Evolutionary conservation across 2,797 vertebrate genomes (phyloP).

Genomic region (Sebastes melanostomus): DNA sequence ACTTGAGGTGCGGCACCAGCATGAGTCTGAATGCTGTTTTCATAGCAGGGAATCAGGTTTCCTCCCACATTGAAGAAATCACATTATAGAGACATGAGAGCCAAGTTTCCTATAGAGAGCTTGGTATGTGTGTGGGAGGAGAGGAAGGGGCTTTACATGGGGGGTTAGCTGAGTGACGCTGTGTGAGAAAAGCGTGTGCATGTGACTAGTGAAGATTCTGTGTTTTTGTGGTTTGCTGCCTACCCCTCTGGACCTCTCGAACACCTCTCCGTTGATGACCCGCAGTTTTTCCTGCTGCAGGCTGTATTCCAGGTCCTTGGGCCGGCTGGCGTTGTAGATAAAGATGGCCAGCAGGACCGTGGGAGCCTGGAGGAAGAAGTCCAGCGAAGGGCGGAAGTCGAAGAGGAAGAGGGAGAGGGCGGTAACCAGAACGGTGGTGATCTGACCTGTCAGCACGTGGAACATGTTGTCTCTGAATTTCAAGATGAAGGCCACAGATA

Average conservation of each 20-base stretch:
- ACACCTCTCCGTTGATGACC: slow-evolving; percentile 86
- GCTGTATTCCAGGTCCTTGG: slow-evolving; percentile 78
- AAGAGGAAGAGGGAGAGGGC: slow-evolving; percentile 90
- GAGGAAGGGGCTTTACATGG: background rate
- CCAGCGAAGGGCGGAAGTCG: slow-evolving; percentile 91
- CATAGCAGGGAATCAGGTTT: slow-evolving; percentile 46
- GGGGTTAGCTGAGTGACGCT: background rate
- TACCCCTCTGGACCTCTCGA: slow-evolving; percentile 93
- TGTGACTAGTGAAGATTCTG: background rate
- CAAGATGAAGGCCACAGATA: slow-evolving; percentile 96
- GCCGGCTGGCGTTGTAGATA: slow-evolving; percentile 90
- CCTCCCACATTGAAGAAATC: slow-evolving; percentile 38
- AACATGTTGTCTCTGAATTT: slow-evolving; percentile 99
- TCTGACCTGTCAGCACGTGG: slow-evolving; percentile 94
- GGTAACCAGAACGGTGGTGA: slow-evolving; percentile 94
- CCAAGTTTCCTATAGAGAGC: slow-evolving; percentile 27
- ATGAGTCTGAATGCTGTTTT: slow-evolving; percentile 32
- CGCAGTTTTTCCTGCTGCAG: slow-evolving; percentile 87
- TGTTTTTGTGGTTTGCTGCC: slow-evolving; percentile 44
- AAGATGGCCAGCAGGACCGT: slow-evolving; percentile 94
- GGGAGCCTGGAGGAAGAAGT: slow-evolving; percentile 96
- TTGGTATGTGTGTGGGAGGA: slow-evolving; percentile 30
- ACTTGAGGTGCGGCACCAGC: background rate
- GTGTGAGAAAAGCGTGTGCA: background rate
- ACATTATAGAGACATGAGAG: slow-evolving; percentile 49